phyloP scores from a whole-genome alignment of 2,888 invertebrate genomes.

The Drosophila mayaguana region DNA sequence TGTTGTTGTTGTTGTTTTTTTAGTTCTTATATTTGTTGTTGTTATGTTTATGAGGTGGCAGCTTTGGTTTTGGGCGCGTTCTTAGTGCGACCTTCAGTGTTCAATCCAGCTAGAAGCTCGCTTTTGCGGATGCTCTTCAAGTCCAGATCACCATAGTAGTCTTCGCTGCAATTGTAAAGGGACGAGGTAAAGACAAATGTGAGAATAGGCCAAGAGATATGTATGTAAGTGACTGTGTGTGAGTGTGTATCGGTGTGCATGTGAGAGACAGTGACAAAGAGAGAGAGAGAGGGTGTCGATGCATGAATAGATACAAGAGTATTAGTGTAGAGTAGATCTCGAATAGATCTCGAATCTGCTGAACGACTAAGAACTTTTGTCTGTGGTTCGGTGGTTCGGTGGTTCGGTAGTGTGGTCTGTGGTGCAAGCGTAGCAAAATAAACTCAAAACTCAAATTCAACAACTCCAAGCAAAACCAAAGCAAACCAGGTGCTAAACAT shows the following conservation, averaged over 20 bases:
- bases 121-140: conserved; percentile 97
- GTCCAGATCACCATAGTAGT: conserved; percentile 98
- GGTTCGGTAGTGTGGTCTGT: conserved; percentile 8
- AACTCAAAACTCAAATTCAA: conserved; percentile 37
- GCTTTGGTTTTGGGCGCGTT: conserved; percentile 86
- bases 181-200: conserved; percentile 77
- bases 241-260: background rate
- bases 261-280: background rate
- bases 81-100: conserved; percentile 83
- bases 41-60: conserved; percentile 81
- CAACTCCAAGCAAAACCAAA: conserved; percentile 54
- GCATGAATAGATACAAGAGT: conserved; percentile 35
- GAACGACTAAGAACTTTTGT: conserved; percentile 23
- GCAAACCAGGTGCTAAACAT: conserved; percentile 54
- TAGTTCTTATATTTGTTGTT: conserved; percentile 32
- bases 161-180: conserved; percentile 91
- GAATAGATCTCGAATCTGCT: conserved; percentile 7
- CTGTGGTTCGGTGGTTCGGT: background rate
- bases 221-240: conserved; percentile 75
- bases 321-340: conserved; percentile 17
- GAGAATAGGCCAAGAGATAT: conserved; percentile 82
- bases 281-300: conserved; percentile 22
- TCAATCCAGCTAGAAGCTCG: conserved; percentile 93
- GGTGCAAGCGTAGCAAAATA: conserved; percentile 57
- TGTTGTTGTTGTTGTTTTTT: conserved; percentile 51